Evolutionary conservation across 2,888 invertebrate species (phyloP).

Genomic region (Apocheima hispidaria): DNA sequence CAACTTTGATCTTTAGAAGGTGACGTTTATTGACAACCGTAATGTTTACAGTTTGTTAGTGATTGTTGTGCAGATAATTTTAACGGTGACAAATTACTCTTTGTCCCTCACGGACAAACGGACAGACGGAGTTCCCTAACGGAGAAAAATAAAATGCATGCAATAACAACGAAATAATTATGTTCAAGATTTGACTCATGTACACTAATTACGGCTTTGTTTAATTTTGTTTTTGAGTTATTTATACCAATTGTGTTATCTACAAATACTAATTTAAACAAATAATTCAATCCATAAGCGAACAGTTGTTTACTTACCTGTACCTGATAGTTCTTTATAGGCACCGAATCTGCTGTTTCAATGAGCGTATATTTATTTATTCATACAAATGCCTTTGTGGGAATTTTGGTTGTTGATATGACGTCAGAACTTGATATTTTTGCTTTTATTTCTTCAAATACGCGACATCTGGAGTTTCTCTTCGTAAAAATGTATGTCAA

Average conservation of each 20-base stretch:
- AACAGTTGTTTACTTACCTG: conserved; percentile 1
- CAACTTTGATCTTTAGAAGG: conserved; percentile 21
- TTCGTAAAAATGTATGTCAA: conserved; percentile 74
- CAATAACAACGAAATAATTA: background rate
- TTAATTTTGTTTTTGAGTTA: conserved; percentile 1
- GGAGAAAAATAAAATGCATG: no score
- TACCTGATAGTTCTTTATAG: conserved; percentile 4
- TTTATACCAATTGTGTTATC: background rate
- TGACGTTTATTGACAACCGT: background rate
- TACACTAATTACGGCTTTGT: background rate
- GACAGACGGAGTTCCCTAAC: no score
- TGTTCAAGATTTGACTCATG: background rate
- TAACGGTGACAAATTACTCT: background rate
- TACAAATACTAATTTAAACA: background rate
- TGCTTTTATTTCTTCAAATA: conserved; percentile 40
- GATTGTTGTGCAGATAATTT: background rate
- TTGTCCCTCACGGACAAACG: no score
- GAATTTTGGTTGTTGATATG: conserved; percentile 26
- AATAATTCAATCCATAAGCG: background rate
- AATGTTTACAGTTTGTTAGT: background rate
- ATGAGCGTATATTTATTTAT: conserved; percentile 12
- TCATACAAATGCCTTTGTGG: conserved; percentile 21
- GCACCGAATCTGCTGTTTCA: background rate
- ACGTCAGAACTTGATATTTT: conserved; percentile 22
- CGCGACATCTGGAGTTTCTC: conserved; percentile 52